These are phyloP conservation scores for Nomada hirtipes DNA, from an alignment of 2,888 invertebrate genomes.

Conservation along the genomic window DNA sequence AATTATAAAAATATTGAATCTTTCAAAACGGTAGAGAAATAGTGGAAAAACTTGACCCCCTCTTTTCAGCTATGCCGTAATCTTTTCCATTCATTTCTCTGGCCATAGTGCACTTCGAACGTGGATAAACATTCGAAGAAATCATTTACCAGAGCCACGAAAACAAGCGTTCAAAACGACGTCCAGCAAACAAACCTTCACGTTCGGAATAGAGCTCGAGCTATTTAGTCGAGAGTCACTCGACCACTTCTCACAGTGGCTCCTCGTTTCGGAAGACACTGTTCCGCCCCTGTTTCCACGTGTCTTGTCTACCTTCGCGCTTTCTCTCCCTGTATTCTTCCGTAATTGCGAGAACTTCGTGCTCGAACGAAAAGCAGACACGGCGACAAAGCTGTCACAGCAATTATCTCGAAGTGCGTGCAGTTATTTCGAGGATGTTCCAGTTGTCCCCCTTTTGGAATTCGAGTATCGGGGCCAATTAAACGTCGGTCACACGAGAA, in stretches of 20 bases:
- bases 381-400: conserved; percentile 71
- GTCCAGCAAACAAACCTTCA: conserved; percentile 20
- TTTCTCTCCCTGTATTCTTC: not conserved
- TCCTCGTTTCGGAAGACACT: not conserved
- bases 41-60: no score
- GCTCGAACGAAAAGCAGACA: conserved; percentile 37
- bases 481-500: conserved; percentile 30
- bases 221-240: conserved; percentile 20
- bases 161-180: not conserved
- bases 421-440: conserved; percentile 59
- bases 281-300: conserved; percentile 23
- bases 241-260: not conserved
- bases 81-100: no score
- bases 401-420: conserved; percentile 75
- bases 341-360: conserved; percentile 41
- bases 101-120: not conserved
- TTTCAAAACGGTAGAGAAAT: no score
- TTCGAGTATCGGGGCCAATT: conserved; percentile 12
- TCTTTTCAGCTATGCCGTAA: no score
- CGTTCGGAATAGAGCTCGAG: not conserved
- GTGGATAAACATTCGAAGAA: not conserved
- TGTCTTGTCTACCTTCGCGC: conserved; percentile 13
- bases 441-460: conserved; percentile 12
- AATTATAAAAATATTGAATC: no score
- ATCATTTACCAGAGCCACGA: no score